A percentile compares a stretch with the other conserved stretches of the same genome.
phyloP scores from a whole-genome alignment of 2,888 invertebrate species.

The Schizotus pectinicornis region DNA sequence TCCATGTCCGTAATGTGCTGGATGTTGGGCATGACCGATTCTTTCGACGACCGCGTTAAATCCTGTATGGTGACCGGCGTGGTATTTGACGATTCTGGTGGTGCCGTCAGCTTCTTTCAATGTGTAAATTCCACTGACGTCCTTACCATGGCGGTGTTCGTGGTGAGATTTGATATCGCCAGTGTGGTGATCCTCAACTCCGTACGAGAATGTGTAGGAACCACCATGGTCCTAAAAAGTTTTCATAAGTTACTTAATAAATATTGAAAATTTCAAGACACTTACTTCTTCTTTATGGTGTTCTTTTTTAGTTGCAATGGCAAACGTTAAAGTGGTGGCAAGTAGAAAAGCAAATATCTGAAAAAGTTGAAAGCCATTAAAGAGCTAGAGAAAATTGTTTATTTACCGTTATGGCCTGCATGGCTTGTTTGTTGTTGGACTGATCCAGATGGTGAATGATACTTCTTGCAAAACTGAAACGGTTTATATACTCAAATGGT shows the following conservation, averaged over 20 bases:
- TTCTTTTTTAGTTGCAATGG: not conserved
- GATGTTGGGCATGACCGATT: slow-evolving; percentile 50
- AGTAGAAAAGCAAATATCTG: too few species aligned
- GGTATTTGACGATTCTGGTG: slow-evolving; percentile 54
- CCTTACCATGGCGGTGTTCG: slow-evolving; percentile 53
- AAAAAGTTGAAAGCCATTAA: too few species aligned
- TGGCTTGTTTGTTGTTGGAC: too few species aligned
- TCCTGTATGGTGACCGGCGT: slow-evolving; percentile 48
- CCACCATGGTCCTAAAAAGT: slow-evolving; percentile 30
- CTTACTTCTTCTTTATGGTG: not conserved
- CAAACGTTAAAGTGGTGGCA: too few species aligned
- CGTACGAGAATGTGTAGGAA: slow-evolving; percentile 54
- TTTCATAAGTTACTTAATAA: not conserved
- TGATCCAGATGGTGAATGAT: too few species aligned
- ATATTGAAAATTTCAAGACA: slow-evolving; percentile 1
- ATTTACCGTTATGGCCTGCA: too few species aligned
- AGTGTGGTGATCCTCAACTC: slow-evolving; percentile 55
- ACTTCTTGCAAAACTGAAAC: too few species aligned
- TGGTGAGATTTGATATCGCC: slow-evolving; percentile 54
- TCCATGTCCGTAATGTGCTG: slow-evolving; percentile 40
- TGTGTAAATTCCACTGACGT: slow-evolving; percentile 53
- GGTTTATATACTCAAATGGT: too few species aligned
- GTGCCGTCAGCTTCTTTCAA: slow-evolving; percentile 56
- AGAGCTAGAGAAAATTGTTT: too few species aligned
- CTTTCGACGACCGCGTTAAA: slow-evolving; percentile 51